phyloP scores from a whole-genome alignment of 2,797 vertebrate genomes.

The Hypotaenidia philippensis region DNA sequence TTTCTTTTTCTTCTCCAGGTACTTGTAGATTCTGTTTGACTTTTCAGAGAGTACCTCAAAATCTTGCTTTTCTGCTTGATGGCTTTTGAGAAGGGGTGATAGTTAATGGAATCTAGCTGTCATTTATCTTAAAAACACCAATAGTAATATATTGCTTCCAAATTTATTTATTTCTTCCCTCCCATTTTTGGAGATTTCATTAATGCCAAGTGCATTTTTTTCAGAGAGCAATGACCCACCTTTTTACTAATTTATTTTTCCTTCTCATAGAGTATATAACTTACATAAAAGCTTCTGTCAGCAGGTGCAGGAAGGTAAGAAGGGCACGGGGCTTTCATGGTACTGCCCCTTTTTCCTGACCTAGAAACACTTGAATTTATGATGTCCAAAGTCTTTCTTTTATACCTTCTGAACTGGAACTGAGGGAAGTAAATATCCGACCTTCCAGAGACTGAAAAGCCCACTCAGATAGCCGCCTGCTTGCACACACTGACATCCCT shows the following conservation, averaged over 20 bases:
- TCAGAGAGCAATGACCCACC: background rate
- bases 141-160: background rate
- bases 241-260: background rate
- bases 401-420: background rate
- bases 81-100: background rate
- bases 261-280: background rate
- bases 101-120: background rate
- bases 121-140: background rate
- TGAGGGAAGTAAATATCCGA: fast-evolving
- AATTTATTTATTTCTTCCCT: background rate
- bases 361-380: background rate
- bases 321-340: background rate
- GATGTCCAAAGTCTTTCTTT: background rate
- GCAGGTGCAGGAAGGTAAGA: background rate
- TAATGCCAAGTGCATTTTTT: background rate
- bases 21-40: background rate
- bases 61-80: background rate
- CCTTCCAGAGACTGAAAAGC: background rate
- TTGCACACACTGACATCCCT: fast-evolving
- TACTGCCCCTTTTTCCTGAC: background rate
- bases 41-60: background rate
- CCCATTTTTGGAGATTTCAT: background rate
- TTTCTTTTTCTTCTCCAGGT: background rate
- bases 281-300: background rate
- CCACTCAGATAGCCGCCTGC: background rate